Conservation (phyloP, 2,888 invertebrate genomes). For the Hyles lineata region DNA sequence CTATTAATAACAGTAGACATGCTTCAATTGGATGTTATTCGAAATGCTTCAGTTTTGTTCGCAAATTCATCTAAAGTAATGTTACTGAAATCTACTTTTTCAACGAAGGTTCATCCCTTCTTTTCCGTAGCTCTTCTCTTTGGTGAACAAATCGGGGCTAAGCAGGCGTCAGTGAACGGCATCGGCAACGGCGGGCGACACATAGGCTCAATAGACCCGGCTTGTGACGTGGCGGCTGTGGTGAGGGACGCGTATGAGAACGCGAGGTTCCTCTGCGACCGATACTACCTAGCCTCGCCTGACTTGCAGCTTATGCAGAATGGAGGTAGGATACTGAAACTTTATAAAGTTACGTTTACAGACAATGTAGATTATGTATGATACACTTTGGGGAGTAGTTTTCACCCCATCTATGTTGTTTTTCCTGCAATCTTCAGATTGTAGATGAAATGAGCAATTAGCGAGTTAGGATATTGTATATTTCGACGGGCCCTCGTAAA, state of each 20-base stretch:
- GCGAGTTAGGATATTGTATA: no score
- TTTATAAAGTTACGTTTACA: no score
- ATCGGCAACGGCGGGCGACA: constrained; percentile 88
- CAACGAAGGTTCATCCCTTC: not conserved
- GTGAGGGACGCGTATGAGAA: constrained; percentile 98
- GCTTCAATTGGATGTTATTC: no score
- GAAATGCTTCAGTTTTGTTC: no score
- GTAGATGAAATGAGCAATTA: no score
- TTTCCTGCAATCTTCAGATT: no score
- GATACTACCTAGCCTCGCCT: constrained; percentile 98
- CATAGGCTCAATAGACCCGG: constrained; percentile 98
- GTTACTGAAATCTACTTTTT: not conserved
- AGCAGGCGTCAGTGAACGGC: constrained; percentile 70
- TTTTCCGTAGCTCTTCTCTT: constrained; percentile 89
- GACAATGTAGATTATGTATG: no score
- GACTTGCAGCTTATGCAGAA: constrained; percentile 92
- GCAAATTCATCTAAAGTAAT: no score
- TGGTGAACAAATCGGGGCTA: constrained; percentile 85
- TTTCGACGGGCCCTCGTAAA: no score
- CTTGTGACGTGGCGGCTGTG: constrained; percentile 95
- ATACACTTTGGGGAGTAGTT: no score
- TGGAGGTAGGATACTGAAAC: constrained; percentile 85
- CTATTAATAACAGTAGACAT: no score
- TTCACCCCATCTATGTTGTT: no score
- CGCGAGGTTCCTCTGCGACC: constrained; percentile 98